Evolutionary conservation across 2,113 vertebrate genomes (phyloP), one percentile per base, ranked within the genome.

Genomic region (Apeltes quadracus): DNA sequence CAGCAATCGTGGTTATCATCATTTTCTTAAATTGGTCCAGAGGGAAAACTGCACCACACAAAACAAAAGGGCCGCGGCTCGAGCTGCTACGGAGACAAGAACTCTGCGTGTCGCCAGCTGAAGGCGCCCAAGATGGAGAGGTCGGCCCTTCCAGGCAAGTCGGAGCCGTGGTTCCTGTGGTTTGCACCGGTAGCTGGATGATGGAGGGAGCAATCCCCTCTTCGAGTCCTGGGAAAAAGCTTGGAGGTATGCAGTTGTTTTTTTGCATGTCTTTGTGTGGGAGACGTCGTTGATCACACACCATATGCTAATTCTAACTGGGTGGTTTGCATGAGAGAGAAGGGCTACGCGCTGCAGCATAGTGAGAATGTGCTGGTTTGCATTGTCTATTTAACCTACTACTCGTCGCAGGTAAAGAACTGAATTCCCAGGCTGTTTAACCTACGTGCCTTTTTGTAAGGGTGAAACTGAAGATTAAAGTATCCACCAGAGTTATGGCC

Each of bases 201-300:
- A 80, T 62, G 38, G 50, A 15, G 41, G 29, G 36, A 75, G 61
- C 27, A 32, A 38, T 53, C n/a, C 25, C 15, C 53, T n/a, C n/a
- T 61, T 68, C 8, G 66, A 59, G 39, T 56, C 43, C 22, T 15
- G 57, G 18, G 61, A 69, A 65, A 78, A 15, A 25, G 46, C 46
- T 71, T 2, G 13, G 36, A 68, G 62, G 74, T 12, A 38, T 25
- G 20, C 51, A 64, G 76, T 43, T 27, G 59, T 65, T 34, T 66
- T 57, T 69, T 32, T 29, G 53, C 10, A 23, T 20, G 59, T 64
- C 57, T 75, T 67, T 75, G 62, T 55, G 68, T 80, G 56, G 44
- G 51, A 56, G 66, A 80, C 70, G 65, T 36, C 67, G 72, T 67
- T 34, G 55, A 61, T 79, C 76, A 63, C 68, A 64, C 61, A 64